phyloP scores from a whole-genome alignment of 2,113 vertebrate species.

The Eira barbara region DNA sequence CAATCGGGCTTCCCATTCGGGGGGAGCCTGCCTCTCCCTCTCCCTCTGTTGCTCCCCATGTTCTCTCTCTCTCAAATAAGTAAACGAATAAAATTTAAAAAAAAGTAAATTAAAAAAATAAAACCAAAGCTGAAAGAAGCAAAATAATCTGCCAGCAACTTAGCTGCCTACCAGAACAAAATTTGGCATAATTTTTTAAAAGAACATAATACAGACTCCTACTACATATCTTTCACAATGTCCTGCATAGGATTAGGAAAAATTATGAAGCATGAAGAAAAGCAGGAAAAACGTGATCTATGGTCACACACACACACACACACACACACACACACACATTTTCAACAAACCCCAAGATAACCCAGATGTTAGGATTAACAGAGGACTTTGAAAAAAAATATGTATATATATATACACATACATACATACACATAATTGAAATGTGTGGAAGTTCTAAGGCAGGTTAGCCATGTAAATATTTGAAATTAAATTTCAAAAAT shows the following conservation, averaged over 20 bases:
- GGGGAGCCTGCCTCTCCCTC: too few relatives aligned
- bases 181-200: background rate
- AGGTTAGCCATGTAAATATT: background rate
- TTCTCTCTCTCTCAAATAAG: background rate
- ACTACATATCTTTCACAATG: background rate
- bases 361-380: background rate
- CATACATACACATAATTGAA: too few relatives aligned
- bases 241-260: background rate
- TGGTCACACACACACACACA: background rate
- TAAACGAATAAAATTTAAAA: background rate
- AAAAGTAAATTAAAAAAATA: background rate
- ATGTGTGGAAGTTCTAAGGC: background rate
- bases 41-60: too few relatives aligned
- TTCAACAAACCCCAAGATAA: background rate
- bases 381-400: slow-evolving; percentile 1
- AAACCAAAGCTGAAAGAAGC: background rate
- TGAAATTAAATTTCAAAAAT: background rate
- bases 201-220: background rate
- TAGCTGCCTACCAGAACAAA: background rate
- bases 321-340: background rate
- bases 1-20: too few relatives aligned
- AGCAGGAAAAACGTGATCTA: background rate
- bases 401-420: too few relatives aligned
- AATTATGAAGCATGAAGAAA: background rate
- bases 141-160: background rate